These are phyloP conservation scores for Manduca sexta DNA, from an alignment of 1,140 invertebrate genomes.

Conservation along the genomic window DNA sequence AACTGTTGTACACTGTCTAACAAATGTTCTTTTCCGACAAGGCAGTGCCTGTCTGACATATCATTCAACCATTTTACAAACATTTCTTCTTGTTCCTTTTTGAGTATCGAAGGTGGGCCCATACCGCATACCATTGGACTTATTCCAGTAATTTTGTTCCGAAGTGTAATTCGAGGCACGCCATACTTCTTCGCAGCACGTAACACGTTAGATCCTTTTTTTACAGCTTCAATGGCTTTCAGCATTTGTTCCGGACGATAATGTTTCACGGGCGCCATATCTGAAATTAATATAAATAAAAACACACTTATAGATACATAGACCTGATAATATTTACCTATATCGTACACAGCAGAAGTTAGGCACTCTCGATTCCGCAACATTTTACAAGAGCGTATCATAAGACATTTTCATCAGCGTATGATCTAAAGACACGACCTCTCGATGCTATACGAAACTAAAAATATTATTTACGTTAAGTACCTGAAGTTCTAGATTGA, in stretches of 20 bases:
- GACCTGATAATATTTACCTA: too few relatives aligned
- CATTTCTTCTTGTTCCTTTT: constrained; percentile 34
- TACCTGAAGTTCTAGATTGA: too few relatives aligned
- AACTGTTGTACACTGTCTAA: constrained; percentile 44
- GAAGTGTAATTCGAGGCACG: constrained; percentile 3
- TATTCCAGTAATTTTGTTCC: constrained; percentile 2
- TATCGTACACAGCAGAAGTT: too few relatives aligned
- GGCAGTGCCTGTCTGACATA: constrained; percentile 40
- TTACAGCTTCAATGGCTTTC: constrained; percentile 8
- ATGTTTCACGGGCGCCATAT: constrained; percentile 15
- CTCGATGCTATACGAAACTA: too few relatives aligned
- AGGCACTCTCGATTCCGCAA: too few relatives aligned
- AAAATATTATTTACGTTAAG: too few relatives aligned
- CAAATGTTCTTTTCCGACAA: constrained; percentile 39
- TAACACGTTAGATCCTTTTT: constrained; percentile 6
- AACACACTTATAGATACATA: too few relatives aligned
- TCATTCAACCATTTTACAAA: constrained; percentile 38
- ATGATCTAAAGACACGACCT: too few relatives aligned
- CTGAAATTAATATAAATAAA: too few relatives aligned
- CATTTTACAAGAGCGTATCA: too few relatives aligned
- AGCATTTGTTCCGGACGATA: constrained; percentile 10
- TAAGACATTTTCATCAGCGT: too few relatives aligned
- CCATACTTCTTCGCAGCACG: constrained; percentile 6
- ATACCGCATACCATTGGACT: constrained; percentile 10
- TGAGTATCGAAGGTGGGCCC: constrained; percentile 10